These are phyloP conservation scores for Microcebus ravelobensis DNA, from an alignment of 2,113 vertebrate genomes.

Conservation along the genomic window DNA sequence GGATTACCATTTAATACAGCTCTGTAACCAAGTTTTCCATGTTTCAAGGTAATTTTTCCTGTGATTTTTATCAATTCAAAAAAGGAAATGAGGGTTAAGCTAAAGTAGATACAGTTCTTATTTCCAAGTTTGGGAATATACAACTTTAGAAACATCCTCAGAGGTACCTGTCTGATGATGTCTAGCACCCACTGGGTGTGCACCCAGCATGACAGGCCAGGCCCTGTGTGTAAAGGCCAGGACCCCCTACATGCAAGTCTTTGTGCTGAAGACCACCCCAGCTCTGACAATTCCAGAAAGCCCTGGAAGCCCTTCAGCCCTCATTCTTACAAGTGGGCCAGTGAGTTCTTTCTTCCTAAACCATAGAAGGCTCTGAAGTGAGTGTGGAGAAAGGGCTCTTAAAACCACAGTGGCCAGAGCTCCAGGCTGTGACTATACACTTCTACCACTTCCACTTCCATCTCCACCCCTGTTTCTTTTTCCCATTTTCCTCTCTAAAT, in stretches of 20 bases:
- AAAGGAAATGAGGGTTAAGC: not conserved
- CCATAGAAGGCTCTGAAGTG: not conserved
- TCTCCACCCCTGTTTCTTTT: not conserved
- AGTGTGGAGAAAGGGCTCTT: not conserved
- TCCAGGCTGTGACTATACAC: too few species aligned
- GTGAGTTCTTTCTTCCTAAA: not conserved
- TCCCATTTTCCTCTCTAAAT: slow-evolving; percentile 5
- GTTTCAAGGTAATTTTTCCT: slow-evolving; percentile 56
- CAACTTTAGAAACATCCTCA: not conserved
- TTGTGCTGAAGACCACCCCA: not conserved
- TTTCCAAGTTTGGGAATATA: slow-evolving; percentile 38
- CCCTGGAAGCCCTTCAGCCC: not conserved
- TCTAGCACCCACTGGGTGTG: not conserved
- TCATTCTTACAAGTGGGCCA: not conserved
- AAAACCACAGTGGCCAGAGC: not conserved
- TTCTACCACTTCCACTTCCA: not conserved
- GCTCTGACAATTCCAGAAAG: not conserved
- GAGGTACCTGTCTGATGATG: not conserved
- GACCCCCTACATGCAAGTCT: not conserved
- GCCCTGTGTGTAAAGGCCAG: not conserved
- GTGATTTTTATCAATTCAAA: slow-evolving; percentile 44
- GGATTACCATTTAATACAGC: not conserved
- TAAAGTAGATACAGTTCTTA: not conserved
- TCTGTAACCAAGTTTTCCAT: not conserved
- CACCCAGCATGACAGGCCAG: not conserved